Percentiles rank a stretch among this genome's conserved stretches.
Conservation (phyloP, 1,140 invertebrate species). For the Temnothorax curvispinosus region DNA sequence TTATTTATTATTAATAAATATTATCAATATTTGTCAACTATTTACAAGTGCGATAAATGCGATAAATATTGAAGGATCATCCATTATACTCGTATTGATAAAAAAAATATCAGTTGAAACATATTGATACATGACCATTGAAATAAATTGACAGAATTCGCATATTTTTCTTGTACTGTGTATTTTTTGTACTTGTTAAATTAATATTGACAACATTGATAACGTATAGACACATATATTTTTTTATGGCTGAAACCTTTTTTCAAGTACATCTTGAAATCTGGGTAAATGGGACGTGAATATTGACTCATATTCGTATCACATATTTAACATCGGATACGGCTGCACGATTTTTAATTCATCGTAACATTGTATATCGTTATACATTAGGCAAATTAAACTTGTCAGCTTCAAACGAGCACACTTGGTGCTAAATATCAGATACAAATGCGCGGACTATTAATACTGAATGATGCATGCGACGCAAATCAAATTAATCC, state of each 20-base stretch:
- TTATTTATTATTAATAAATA: neutral
- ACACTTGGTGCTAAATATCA: neutral
- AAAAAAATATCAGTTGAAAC: neutral
- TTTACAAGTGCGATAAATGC: neutral
- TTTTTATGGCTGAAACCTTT: neutral
- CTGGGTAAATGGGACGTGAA: neutral
- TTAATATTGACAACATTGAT: neutral
- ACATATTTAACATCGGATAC: neutral
- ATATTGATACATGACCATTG: neutral
- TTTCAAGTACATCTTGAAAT: neutral
- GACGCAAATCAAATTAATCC: neutral
- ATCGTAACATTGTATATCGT: neutral
- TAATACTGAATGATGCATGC: neutral
- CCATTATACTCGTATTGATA: neutral
- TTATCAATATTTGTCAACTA: neutral
- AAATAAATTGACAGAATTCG: neutral
- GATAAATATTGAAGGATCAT: neutral
- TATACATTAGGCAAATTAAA: slow-evolving; percentile 23
- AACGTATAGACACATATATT: neutral
- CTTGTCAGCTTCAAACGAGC: neutral
- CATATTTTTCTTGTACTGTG: neutral
- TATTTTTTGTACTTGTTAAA: neutral
- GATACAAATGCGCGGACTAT: neutral
- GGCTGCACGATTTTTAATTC: neutral
- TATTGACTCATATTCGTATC: neutral